These are phyloP conservation scores for Amniataba percoides DNA, from an alignment of 2,797 vertebrate genomes.

Conservation along the genomic window DNA sequence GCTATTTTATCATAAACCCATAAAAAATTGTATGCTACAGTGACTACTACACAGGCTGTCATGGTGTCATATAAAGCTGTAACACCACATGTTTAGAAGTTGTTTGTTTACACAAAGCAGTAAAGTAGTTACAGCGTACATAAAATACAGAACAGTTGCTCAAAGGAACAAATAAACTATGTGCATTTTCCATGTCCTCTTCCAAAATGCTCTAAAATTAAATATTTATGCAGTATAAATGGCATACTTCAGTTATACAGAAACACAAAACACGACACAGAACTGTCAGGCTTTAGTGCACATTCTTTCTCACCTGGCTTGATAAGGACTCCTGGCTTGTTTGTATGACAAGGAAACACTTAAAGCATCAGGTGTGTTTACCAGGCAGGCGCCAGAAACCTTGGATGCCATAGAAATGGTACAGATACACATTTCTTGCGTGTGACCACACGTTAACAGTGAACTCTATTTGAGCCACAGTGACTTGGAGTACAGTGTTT, in stretches of 20 bases:
- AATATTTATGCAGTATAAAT: background rate
- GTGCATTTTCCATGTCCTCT: background rate
- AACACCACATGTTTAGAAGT: background rate
- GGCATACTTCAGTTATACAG: background rate
- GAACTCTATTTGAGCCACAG: background rate
- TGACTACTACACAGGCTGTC: background rate
- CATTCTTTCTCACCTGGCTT: background rate
- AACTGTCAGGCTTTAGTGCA: background rate
- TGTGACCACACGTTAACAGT: too few species aligned
- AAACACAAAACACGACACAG: background rate
- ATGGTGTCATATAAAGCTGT: background rate
- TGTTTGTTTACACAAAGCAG: background rate
- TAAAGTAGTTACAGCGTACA: rapidly evolving
- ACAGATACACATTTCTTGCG: too few species aligned
- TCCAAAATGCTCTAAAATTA: background rate
- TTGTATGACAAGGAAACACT: background rate
- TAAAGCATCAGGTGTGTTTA: background rate
- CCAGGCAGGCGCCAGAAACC: background rate
- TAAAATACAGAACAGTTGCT: background rate
- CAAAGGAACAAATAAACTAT: background rate
- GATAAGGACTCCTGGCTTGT: background rate
- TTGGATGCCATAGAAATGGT: background rate
- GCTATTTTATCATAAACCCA: slow-evolving; percentile 3
- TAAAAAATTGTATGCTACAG: background rate
- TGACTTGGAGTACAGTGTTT: background rate